Evolutionary conservation across 1,140 invertebrate genomes (phyloP).

Genomic region (Belonocnema kinseyi): DNA sequence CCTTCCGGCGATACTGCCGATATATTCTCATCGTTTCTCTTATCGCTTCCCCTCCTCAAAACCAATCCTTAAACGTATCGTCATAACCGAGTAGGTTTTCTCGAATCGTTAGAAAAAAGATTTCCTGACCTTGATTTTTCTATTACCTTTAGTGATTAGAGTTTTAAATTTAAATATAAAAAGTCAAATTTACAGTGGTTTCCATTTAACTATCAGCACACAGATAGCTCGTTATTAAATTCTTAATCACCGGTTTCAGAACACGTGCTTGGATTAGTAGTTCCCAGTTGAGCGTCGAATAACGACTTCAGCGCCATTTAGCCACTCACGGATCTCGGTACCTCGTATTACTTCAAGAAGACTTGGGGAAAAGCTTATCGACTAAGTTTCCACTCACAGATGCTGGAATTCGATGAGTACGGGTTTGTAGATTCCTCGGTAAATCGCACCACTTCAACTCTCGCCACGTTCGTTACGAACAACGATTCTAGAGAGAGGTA

Average conservation of each 20-base stretch:
- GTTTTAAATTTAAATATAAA: no score
- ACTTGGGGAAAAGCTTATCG: constrained; percentile 29
- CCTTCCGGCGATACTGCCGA: background rate
- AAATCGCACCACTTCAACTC: constrained; percentile 29
- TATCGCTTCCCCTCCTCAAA: no score
- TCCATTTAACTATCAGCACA: no score
- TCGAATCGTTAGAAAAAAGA: no score
- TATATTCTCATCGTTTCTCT: no score
- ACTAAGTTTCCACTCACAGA: constrained; percentile 13
- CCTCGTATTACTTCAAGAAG: constrained; percentile 7
- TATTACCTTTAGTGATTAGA: no score
- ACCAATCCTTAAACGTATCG: no score
- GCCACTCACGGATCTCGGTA: constrained; percentile 11
- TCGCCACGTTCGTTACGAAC: background rate
- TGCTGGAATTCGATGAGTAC: constrained; percentile 30
- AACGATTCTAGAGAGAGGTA: background rate
- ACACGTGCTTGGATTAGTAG: constrained; percentile 11
- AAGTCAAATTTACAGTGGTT: no score
- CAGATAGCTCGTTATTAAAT: no score
- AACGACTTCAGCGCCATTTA: constrained; percentile 1
- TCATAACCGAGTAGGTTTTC: no score
- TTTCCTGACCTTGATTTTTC: no score
- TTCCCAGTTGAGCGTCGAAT: background rate
- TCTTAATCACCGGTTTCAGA: background rate
- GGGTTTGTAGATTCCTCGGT: background rate